These are phyloP conservation scores for Sphaeramia orbicularis DNA, from an alignment of 2,797 vertebrate species.

Conservation along the genomic window DNA sequence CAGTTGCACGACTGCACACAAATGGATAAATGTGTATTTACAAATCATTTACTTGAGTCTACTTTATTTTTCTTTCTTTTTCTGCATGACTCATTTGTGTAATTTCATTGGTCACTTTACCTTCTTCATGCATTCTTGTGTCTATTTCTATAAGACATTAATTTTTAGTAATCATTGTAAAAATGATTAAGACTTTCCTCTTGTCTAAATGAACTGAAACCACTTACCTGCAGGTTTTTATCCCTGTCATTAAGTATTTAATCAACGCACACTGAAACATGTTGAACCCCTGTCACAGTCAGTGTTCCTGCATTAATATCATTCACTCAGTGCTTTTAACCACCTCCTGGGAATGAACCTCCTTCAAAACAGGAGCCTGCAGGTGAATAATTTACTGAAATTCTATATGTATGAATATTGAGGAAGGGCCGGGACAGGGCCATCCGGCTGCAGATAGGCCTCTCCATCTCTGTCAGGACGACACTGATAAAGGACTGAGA, in stretches of 20 bases:
- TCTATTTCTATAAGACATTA: no score
- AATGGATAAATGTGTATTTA: no score
- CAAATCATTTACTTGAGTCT: no score
- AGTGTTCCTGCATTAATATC: slow-evolving; percentile 15
- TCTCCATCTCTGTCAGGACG: slow-evolving; percentile 32
- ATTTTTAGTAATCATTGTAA: no score
- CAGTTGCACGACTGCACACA: no score
- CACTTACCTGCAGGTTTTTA: slow-evolving; percentile 7
- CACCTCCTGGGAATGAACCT: slow-evolving; percentile 23
- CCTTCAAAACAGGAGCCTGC: slow-evolving; percentile 35
- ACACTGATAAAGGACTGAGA: slow-evolving; percentile 48
- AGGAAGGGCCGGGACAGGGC: slow-evolving; percentile 9
- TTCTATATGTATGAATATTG: slow-evolving; percentile 42
- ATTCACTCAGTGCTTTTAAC: background rate
- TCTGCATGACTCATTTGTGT: no score
- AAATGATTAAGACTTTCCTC: no score
- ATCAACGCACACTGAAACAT: slow-evolving; percentile 9
- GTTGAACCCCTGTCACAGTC: no score
- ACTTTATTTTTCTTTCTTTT: no score
- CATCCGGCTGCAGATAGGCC: slow-evolving; percentile 28
- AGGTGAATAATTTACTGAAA: slow-evolving; percentile 72
- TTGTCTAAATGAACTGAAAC: no score
- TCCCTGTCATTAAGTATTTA: slow-evolving; percentile 14
- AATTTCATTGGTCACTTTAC: no score
- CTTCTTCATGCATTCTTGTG: no score